Evolutionary conservation across 2,888 invertebrate species (phyloP).

Genomic region (Girardia tigrina): DNA sequence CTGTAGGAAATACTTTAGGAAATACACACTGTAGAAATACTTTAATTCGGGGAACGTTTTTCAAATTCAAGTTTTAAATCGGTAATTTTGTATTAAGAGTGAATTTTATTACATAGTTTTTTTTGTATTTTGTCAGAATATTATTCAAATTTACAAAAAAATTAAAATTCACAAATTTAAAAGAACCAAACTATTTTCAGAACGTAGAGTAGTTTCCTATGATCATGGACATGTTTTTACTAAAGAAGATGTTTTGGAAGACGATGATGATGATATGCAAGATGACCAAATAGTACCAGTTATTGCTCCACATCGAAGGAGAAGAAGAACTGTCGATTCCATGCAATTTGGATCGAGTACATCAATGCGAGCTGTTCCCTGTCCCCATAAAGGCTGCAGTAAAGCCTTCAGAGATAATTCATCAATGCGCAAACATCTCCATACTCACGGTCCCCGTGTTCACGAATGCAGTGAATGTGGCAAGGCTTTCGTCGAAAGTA

Average conservation of each 20-base stretch:
- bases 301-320: background rate
- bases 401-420: slow-evolving; percentile 58
- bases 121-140: too few species aligned
- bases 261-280: background rate
- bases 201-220: background rate
- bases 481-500: slow-evolving; percentile 90
- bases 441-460: slow-evolving; percentile 85
- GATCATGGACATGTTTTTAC: slow-evolving; percentile 4
- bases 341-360: background rate
- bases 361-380: slow-evolving; percentile 30
- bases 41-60: too few species aligned
- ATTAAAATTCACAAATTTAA: too few species aligned
- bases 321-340: background rate
- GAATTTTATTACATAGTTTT: too few species aligned
- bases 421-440: slow-evolving; percentile 73
- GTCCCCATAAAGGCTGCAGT: slow-evolving; percentile 60
- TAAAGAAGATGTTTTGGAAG: slow-evolving; percentile 3
- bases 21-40: too few species aligned
- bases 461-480: slow-evolving; percentile 94
- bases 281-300: background rate
- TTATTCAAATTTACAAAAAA: too few species aligned
- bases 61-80: too few species aligned
- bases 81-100: too few species aligned
- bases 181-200: too few species aligned
- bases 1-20: too few species aligned